Percentiles rank a stretch among this genome's conserved stretches.
Conservation (phyloP, 2,113 vertebrate genomes). For the Brienomyrus longianalis region DNA sequence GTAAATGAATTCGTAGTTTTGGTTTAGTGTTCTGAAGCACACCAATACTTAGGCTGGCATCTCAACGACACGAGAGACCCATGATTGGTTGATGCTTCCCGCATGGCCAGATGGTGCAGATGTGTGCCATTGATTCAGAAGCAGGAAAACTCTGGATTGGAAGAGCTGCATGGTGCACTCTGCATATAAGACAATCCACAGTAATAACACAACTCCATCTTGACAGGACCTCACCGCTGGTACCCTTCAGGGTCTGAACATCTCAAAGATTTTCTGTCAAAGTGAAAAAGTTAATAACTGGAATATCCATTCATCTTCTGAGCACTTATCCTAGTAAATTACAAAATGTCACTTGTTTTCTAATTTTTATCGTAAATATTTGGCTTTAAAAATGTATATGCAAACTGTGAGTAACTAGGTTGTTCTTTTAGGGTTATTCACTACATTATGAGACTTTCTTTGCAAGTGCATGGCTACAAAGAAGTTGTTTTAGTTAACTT, state of each 20-base stretch:
- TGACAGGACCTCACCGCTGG: not conserved
- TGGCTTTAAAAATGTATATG: no score
- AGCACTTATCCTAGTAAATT: not conserved
- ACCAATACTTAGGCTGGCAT: not conserved
- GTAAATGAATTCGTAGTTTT: not conserved
- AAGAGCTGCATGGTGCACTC: no score
- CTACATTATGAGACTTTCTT: no score
- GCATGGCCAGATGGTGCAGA: not conserved
- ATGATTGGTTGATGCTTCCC: not conserved
- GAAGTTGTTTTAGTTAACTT: no score
- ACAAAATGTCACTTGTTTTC: no score
- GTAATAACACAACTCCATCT: not conserved
- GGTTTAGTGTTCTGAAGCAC: not conserved
- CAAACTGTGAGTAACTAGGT: no score
- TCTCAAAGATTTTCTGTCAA: not conserved
- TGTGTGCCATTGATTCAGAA: not conserved
- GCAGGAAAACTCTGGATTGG: not conserved
- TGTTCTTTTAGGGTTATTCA: no score
- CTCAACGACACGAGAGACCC: not conserved
- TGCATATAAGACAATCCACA: no score
- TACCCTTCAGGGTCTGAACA: not conserved
- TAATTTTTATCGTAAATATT: no score
- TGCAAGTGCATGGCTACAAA: no score
- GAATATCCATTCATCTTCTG: not conserved
- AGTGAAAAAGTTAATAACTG: not conserved